These are phyloP conservation scores for Channa striata DNA, from an alignment of 2,797 vertebrate genomes.

Conservation along the genomic window DNA sequence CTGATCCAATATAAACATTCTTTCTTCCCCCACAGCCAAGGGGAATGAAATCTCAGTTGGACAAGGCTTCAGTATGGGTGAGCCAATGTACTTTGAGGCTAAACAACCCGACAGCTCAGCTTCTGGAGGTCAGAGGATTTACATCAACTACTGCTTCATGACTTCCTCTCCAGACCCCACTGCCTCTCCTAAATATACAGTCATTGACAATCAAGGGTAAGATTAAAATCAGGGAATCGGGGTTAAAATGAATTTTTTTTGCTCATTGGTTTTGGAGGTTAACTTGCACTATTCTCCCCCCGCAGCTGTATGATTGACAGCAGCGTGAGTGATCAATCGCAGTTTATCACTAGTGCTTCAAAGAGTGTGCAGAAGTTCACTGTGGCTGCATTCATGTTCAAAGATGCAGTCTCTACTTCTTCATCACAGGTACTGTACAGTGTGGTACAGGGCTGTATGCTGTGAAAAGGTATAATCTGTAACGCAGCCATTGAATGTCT, in stretches of 20 bases:
- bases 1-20: background rate
- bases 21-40: constrained; percentile 63
- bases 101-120: background rate
- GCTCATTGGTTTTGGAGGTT: fast-evolving
- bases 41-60: constrained; percentile 45
- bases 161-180: constrained; percentile 39
- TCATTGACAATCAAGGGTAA: constrained; percentile 81
- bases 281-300: background rate
- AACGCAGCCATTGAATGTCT: background rate
- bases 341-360: constrained; percentile 55
- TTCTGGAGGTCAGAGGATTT: constrained; percentile 45
- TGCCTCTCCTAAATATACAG: constrained; percentile 45
- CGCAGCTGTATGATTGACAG: constrained; percentile 82
- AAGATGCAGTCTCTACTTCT: background rate
- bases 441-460: fast-evolving
- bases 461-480: background rate
- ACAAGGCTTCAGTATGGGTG: constrained; percentile 60
- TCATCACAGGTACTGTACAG: constrained; percentile 50
- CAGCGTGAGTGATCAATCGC: constrained; percentile 42
- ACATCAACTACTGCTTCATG: constrained; percentile 77
- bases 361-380: constrained; percentile 60
- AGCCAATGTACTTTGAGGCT: constrained; percentile 74
- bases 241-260: background rate
- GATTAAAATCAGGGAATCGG: background rate
- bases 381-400: constrained; percentile 70